Base-by-base conservation (phyloP, 2,888 invertebrate genomes). In the Exephanes ischioxanthus region DNA sequence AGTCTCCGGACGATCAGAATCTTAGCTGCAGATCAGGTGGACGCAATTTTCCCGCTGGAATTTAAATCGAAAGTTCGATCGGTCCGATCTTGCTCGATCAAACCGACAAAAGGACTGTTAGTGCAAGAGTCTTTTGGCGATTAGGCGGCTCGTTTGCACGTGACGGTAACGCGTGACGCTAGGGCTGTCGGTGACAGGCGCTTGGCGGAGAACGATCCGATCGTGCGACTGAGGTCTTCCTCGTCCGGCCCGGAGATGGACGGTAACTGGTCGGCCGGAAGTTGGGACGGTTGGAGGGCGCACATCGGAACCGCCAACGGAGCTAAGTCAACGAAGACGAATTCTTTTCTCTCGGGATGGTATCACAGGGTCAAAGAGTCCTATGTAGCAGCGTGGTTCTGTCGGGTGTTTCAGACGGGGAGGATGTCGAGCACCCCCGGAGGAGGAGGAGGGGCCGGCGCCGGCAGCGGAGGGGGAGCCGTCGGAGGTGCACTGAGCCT, bases 401-500 rank as follows among this genome's bases (percentile, higher is more conserved):
- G 89, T 86, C 90, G 90, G 86, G 86, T 92, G 90, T 93, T 93
- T 91, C 92, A 93, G 93, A 89, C 80, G 72, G 87, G 87, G 84
- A 89, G 89, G 76, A 92, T 92, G 90, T 92, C 91, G 86, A 87
- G 81, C 84, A 67, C 86, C 87, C 53, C 86, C 78, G 79, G 94
- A 93, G 94, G 93, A 90, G 94, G 93, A 90, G 84, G 82, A 66
- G 94, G 94, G 91, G 85, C 94, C 92, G 95, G 94, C 87, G 89
- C 89, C 61, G 88, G 90, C 77, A 84, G 87, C 91, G 93, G 92
- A 92, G 94, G 94, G 93, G 95, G 94, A 92, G 95, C 95, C 91
- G 95, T 95, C 91, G 95, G 95, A 91, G 96, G 96, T 92, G 95
- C 95, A 91, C 95, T 95, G 89, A 95, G 95, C 91, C 95, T 96